These are phyloP conservation scores for Rhea americana DNA, from an alignment of 2,113 vertebrate genomes.

Conservation along the genomic window DNA sequence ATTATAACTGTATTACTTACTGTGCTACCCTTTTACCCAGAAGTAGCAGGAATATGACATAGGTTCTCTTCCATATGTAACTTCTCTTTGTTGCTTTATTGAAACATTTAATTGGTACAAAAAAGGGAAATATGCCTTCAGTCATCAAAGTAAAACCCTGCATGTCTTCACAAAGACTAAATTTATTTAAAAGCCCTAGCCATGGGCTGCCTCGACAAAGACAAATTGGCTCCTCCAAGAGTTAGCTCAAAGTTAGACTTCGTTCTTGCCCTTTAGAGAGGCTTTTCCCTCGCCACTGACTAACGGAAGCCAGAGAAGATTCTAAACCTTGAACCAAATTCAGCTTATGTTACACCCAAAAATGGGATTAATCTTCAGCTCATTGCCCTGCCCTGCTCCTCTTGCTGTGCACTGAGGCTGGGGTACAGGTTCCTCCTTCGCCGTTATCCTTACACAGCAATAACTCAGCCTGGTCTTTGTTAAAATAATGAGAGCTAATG, in stretches of 20 bases:
- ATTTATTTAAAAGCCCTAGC: neutral
- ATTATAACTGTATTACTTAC: neutral
- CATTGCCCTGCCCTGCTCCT: neutral
- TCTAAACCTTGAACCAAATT: neutral
- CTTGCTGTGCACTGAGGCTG: neutral
- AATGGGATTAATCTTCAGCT: accelerated
- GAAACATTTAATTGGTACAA: neutral
- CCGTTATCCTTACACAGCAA: neutral
- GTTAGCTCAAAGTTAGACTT: neutral
- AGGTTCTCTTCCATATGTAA: neutral
- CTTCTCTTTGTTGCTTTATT: neutral
- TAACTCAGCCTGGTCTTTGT: neutral
- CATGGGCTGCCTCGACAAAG: neutral
- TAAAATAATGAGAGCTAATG: neutral
- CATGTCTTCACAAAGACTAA: neutral
- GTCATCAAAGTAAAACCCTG: neutral
- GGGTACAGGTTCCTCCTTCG: neutral
- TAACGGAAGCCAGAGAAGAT: neutral
- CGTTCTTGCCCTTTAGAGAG: neutral
- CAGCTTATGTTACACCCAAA: neutral
- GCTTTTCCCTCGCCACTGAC: neutral
- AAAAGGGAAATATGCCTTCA: neutral
- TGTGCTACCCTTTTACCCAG: neutral
- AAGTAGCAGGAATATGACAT: neutral
- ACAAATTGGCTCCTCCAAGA: neutral